Evolutionary conservation across 2,888 invertebrate species (phyloP).

Genomic region (Pterostichus madidus): DNA sequence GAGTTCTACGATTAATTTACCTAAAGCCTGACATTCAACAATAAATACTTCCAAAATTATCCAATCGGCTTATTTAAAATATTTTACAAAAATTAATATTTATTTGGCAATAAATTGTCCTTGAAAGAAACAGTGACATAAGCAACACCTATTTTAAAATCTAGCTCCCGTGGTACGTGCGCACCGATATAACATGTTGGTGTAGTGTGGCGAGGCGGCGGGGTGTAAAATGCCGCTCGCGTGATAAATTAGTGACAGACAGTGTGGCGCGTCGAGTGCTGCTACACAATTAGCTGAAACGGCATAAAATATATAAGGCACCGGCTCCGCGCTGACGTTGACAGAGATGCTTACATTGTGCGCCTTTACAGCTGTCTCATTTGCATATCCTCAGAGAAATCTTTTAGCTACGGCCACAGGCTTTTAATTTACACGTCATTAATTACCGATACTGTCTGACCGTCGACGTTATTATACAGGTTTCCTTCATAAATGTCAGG

Average conservation of each 20-base stretch:
- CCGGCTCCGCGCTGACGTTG: conserved; percentile 67
- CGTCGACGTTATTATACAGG: conserved; percentile 72
- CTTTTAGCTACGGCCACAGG: conserved; percentile 75
- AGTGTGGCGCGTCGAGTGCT: conserved; percentile 62
- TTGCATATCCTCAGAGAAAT: conserved; percentile 77
- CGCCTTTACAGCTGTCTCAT: conserved; percentile 76
- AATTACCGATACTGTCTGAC: conserved; percentile 71
- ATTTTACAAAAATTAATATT: too few relatives aligned
- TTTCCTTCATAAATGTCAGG: conserved; percentile 75
- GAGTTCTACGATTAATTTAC: too few relatives aligned
- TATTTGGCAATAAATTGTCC: neutral
- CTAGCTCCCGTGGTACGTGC: conserved; percentile 19
- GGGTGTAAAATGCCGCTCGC: conserved; percentile 26
- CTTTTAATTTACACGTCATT: conserved; percentile 77
- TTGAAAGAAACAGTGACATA: conserved; percentile 18
- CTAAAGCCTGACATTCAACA: too few relatives aligned
- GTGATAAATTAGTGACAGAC: conserved; percentile 65
- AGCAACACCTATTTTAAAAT: conserved; percentile 22
- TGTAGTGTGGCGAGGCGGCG: neutral
- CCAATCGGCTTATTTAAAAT: too few relatives aligned
- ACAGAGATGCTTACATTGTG: conserved; percentile 75
- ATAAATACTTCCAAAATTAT: too few relatives aligned
- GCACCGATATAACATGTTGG: neutral
- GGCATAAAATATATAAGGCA: conserved; percentile 66
- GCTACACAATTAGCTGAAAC: conserved; percentile 66